Conservation (phyloP, 2,888 invertebrate genomes). For the Chrysina gloriosa region DNA sequence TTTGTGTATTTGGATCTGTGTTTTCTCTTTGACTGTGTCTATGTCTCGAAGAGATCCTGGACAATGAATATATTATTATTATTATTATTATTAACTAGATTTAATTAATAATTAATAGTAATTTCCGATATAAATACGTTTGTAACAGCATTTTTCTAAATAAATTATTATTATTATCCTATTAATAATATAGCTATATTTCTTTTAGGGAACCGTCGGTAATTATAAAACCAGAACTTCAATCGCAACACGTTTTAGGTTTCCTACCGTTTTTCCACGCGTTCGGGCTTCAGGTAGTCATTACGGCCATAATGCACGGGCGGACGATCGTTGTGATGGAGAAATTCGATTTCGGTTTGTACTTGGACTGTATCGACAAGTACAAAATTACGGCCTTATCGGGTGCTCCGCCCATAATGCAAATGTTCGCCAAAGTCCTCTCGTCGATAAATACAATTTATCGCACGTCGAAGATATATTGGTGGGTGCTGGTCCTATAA, state of each 20-base stretch:
- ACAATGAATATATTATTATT: no score
- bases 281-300: constrained; percentile 51
- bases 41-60: no score
- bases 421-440: constrained; percentile 67
- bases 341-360: constrained; percentile 76
- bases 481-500: constrained; percentile 65
- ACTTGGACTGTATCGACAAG: constrained; percentile 74
- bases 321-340: constrained; percentile 57
- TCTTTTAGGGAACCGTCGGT: constrained; percentile 23
- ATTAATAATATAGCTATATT: background rate
- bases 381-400: constrained; percentile 56
- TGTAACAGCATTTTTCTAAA: no score
- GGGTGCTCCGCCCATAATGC: constrained; percentile 67
- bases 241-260: constrained; percentile 48
- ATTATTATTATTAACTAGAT: no score
- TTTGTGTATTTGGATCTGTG: no score
- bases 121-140: background rate
- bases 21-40: no score
- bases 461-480: constrained; percentile 61
- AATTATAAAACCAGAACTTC: background rate
- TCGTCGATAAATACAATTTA: constrained; percentile 64
- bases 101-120: no score
- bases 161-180: no score
- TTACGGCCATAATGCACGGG: constrained; percentile 49
- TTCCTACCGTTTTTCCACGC: constrained; percentile 55